phyloP scores from a whole-genome alignment of 2,113 vertebrate species.

The Climacteris rufus region DNA sequence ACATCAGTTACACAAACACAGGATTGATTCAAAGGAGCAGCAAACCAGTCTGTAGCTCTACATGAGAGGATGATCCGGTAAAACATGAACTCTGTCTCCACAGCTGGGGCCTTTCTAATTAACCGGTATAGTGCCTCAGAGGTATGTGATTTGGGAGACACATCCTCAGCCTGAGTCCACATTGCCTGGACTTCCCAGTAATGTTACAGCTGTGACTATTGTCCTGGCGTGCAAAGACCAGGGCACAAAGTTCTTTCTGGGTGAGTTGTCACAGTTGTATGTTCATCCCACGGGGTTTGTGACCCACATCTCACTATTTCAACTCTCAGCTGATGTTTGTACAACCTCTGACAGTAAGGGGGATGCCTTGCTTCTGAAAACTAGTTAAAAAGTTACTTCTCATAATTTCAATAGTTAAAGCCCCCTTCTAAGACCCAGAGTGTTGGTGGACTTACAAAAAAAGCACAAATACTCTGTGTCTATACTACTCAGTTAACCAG shows the following conservation, averaged over 20 bases:
- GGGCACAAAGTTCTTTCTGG: rapidly evolving
- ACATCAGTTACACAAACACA: background rate
- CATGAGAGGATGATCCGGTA: background rate
- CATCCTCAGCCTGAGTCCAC: background rate
- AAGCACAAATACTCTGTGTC: background rate
- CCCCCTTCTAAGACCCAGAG: background rate
- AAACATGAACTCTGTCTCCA: background rate
- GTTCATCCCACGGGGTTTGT: background rate
- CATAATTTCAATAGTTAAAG: background rate
- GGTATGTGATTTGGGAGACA: background rate
- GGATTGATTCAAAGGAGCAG: background rate
- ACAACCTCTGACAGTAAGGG: background rate
- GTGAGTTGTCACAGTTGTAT: rapidly evolving
- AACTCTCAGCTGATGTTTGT: background rate
- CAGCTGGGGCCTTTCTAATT: background rate
- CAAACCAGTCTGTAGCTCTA: background rate
- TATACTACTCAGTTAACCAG: background rate
- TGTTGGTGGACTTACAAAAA: background rate
- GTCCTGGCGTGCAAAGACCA: background rate
- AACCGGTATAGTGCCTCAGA: background rate
- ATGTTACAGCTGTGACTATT: rapidly evolving
- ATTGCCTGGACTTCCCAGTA: background rate
- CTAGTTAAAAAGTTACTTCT: background rate
- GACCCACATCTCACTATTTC: background rate
- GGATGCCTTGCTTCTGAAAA: background rate